Conservation (phyloP, 1,140 invertebrate species). For the Drosophila neocordata region DNA sequence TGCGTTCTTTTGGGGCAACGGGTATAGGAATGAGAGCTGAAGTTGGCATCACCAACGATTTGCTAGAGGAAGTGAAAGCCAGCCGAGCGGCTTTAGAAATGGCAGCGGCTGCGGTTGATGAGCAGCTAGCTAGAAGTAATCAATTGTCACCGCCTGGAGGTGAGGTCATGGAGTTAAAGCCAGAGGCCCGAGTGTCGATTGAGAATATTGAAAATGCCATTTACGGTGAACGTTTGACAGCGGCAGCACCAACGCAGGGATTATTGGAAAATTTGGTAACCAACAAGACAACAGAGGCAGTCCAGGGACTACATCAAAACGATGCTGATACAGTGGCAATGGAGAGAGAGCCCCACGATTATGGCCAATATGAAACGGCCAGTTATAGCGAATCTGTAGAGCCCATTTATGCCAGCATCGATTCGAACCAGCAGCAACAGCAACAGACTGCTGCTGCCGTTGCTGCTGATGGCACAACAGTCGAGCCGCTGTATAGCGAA, state of each 20-base stretch:
- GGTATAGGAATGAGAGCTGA: slow-evolving; percentile 9
- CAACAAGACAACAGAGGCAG: slow-evolving; percentile 32
- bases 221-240: slow-evolving; percentile 78
- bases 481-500: slow-evolving; percentile 70
- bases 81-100: slow-evolving; percentile 60
- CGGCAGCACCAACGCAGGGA: slow-evolving; percentile 41
- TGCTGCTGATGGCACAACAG: slow-evolving; percentile 2
- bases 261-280: slow-evolving; percentile 66
- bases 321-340: slow-evolving; percentile 8
- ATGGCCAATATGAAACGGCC: slow-evolving; percentile 60
- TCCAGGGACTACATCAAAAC: slow-evolving; percentile 21
- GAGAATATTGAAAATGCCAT: slow-evolving; percentile 83
- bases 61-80: slow-evolving; percentile 73
- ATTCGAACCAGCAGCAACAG: slow-evolving; percentile 44
- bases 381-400: slow-evolving; percentile 57
- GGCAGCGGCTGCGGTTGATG: slow-evolving; percentile 79
- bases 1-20: slow-evolving; percentile 37
- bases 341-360: slow-evolving; percentile 36
- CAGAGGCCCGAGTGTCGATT: slow-evolving; percentile 72
- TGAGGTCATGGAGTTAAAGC: slow-evolving; percentile 24
- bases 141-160: slow-evolving; percentile 62
- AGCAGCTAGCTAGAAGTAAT: slow-evolving; percentile 72
- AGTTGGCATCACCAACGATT: slow-evolving; percentile 68
- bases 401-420: slow-evolving; percentile 69
- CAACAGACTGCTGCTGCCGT: slow-evolving; percentile 6